These are phyloP conservation scores for Paralichthys olivaceus DNA, from an alignment of 2,113 vertebrate genomes.

Conservation along the genomic window DNA sequence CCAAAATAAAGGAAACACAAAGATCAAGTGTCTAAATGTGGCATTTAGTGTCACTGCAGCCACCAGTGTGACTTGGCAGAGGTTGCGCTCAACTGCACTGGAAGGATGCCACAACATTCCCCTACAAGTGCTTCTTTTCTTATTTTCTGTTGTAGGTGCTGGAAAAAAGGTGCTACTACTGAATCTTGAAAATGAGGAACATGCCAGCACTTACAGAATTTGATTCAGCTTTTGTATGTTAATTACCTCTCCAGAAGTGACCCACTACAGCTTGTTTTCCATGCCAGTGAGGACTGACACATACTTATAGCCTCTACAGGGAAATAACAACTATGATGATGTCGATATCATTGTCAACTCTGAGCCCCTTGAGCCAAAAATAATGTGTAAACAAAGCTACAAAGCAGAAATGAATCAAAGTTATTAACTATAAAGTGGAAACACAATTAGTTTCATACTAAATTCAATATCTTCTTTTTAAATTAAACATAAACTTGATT, in stretches of 20 bases:
- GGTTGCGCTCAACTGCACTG: constrained; percentile 56
- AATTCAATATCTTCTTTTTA: neutral
- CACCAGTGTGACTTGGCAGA: constrained; percentile 74
- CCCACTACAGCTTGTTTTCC: constrained; percentile 20
- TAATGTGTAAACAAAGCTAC: neutral
- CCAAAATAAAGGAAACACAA: constrained; percentile 72
- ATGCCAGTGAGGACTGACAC: constrained; percentile 26
- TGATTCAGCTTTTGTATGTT: constrained; percentile 38
- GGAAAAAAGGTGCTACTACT: constrained; percentile 53
- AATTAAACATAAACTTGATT: neutral
- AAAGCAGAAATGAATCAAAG: constrained; percentile 6
- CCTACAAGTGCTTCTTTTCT: constrained; percentile 61
- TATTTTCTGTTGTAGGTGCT: constrained; percentile 60
- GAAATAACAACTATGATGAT: neutral
- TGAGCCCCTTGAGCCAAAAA: neutral
- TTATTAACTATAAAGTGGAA: neutral
- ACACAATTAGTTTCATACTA: neutral
- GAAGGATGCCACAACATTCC: constrained; percentile 72
- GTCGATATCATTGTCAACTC: neutral
- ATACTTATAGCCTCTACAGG: constrained; percentile 7
- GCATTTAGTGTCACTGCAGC: constrained; percentile 72
- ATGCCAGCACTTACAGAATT: constrained; percentile 41
- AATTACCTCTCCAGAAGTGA: constrained; percentile 35
- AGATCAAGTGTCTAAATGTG: constrained; percentile 76
- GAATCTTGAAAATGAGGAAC: constrained; percentile 38